Evolutionary conservation across 2,113 vertebrate species (phyloP).

Genomic region (Cynoglossus semilaevis): DNA sequence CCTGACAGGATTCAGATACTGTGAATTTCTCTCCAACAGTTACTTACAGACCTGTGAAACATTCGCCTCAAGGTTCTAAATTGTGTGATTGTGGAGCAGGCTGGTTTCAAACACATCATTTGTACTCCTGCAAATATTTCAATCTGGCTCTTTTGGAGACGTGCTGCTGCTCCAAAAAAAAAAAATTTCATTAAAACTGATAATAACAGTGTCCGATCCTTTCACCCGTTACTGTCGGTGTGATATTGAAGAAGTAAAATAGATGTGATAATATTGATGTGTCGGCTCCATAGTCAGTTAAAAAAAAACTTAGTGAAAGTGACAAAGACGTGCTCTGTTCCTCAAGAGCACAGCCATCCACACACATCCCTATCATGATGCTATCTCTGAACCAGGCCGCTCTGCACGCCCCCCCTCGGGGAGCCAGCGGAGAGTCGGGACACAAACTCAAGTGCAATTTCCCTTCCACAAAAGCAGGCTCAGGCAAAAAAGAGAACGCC

Average conservation of each 20-base stretch:
- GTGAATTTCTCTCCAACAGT: too few species aligned
- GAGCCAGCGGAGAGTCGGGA: conserved; percentile 30
- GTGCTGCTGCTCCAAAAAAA: conserved; percentile 6
- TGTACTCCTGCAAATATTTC: conserved; percentile 24
- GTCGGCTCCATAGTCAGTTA: conserved; percentile 12
- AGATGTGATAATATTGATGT: conserved; percentile 27
- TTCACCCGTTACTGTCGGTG: conserved; percentile 23
- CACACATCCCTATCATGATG: conserved; percentile 52
- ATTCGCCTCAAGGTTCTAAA: too few species aligned
- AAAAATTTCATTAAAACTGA: conserved; percentile 57
- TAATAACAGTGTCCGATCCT: conserved; percentile 37
- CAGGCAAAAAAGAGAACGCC: conserved; percentile 9
- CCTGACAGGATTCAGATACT: too few species aligned
- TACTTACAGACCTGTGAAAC: too few species aligned
- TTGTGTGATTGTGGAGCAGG: too few species aligned
- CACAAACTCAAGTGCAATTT: conserved; percentile 52
- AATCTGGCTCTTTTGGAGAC: conserved; percentile 22
- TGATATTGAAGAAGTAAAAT: conserved; percentile 12
- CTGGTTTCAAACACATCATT: conserved; percentile 11
- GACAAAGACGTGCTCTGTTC: conserved; percentile 31
- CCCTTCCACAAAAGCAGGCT: conserved; percentile 47
- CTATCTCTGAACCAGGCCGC: conserved; percentile 43
- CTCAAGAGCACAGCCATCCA: conserved; percentile 36
- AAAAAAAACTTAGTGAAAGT: conserved; percentile 30
- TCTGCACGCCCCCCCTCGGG: conserved; percentile 25